Conservation (phyloP, 2,113 vertebrate species). For the Arvicanthis niloticus region DNA sequence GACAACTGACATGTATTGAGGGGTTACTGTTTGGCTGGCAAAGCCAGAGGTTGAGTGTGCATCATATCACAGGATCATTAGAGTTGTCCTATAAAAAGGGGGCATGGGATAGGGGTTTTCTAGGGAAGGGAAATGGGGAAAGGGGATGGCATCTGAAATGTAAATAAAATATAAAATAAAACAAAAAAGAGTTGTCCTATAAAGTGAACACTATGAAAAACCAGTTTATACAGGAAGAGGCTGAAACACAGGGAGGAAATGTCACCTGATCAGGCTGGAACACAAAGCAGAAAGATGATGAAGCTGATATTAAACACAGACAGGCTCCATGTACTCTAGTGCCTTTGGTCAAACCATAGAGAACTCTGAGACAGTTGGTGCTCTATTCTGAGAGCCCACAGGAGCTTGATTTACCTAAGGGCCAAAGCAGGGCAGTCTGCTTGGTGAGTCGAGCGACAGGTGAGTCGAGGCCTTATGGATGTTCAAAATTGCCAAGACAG, state of each 20-base stretch:
- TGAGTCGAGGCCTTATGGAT: neutral
- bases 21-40: neutral
- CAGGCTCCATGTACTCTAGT: neutral
- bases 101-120: too few species aligned
- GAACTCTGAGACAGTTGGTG: neutral
- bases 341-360: neutral
- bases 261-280: neutral
- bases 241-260: neutral
- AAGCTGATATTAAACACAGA: neutral
- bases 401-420: neutral
- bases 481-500: neutral
- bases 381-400: neutral
- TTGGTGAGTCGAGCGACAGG: neutral
- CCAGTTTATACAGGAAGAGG: neutral
- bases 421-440: neutral
- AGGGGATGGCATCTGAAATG: too few species aligned
- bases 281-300: neutral
- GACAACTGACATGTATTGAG: neutral
- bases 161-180: too few species aligned
- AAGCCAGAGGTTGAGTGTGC: neutral
- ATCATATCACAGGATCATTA: neutral
- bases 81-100: neutral
- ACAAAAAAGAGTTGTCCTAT: neutral
- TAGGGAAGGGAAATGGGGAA: too few species aligned
- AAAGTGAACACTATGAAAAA: neutral